These are phyloP conservation scores for Acanthopagrus latus DNA, from an alignment of 2,797 vertebrate species.

Conservation along the genomic window DNA sequence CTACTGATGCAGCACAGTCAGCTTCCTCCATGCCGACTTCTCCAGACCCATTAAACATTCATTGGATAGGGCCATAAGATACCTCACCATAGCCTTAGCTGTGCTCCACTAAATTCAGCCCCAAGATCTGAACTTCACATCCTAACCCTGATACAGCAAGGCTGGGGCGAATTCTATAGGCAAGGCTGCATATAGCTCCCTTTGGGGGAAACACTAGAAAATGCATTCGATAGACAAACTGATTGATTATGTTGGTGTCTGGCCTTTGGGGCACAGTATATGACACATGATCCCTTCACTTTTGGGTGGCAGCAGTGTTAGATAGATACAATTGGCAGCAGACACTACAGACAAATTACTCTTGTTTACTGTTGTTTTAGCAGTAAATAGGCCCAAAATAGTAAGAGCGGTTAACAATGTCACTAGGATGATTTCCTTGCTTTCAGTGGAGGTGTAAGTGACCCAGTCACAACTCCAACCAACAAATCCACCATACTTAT, in stretches of 20 bases:
- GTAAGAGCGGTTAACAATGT: conserved; percentile 3
- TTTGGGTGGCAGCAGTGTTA: conserved; percentile 19
- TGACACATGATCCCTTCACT: conserved; percentile 28
- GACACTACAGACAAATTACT: conserved; percentile 18
- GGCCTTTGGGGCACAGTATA: conserved; percentile 7
- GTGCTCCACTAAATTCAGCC: conserved; percentile 70
- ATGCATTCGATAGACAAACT: conserved; percentile 21
- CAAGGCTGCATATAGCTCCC: not conserved
- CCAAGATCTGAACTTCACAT: conserved; percentile 36
- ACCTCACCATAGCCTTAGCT: conserved; percentile 63
- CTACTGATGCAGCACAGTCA: conserved; percentile 80
- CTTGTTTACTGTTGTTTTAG: conserved; percentile 1
- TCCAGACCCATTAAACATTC: conserved; percentile 85
- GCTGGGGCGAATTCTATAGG: conserved; percentile 3
- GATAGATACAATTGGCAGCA: conserved; percentile 16
- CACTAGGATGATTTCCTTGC: not conserved
- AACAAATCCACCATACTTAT: not conserved
- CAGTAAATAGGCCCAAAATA: conserved; percentile 22
- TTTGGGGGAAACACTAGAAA: not conserved
- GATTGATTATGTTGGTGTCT: conserved; percentile 24
- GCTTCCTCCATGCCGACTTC: conserved; percentile 77
- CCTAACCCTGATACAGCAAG: conserved; percentile 28
- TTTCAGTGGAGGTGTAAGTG: not conserved
- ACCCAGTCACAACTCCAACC: not conserved
- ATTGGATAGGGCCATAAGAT: conserved; percentile 80